Conservation (phyloP, 2,797 vertebrate genomes). For the Poeciliopsis gracilis region DNA sequence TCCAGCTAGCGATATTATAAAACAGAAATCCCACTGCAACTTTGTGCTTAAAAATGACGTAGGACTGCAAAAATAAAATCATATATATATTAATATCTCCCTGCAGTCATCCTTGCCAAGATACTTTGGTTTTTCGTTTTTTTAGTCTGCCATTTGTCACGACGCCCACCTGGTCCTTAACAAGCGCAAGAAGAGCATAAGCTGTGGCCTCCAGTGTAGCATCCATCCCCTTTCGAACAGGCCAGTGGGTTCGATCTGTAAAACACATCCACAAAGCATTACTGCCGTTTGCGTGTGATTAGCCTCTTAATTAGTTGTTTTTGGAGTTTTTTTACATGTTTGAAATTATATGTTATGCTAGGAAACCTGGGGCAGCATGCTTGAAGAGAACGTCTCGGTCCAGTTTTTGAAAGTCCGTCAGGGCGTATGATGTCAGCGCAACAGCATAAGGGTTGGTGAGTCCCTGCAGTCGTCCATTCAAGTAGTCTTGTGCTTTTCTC, state of each 20-base stretch:
- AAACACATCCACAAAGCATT: not conserved
- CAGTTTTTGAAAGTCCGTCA: conserved; percentile 73
- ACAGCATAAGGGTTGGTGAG: conserved; percentile 85
- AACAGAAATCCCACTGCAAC: too few relatives aligned
- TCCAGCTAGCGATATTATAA: too few relatives aligned
- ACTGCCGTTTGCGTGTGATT: not conserved
- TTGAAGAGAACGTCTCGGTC: conserved; percentile 46
- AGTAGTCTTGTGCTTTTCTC: conserved; percentile 73
- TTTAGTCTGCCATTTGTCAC: not conserved
- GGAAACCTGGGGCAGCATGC: conserved; percentile 72
- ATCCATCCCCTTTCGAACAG: conserved; percentile 52
- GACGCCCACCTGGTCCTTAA: conserved; percentile 62
- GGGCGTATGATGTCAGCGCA: conserved; percentile 86
- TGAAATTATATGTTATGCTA: not conserved
- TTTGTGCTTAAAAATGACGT: too few relatives aligned
- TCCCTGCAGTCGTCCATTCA: conserved; percentile 65
- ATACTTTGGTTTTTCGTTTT: not conserved
- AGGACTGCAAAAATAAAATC: too few relatives aligned
- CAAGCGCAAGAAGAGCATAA: conserved; percentile 85
- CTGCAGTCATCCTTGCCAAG: too few relatives aligned
- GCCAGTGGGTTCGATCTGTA: conserved; percentile 76
- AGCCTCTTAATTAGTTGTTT: not conserved
- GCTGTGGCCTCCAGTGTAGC: conserved; percentile 87
- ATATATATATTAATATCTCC: too few relatives aligned
- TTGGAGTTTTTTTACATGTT: not conserved